Conservation (phyloP, 1,140 invertebrate genomes). For the Lepidurus packardi region DNA sequence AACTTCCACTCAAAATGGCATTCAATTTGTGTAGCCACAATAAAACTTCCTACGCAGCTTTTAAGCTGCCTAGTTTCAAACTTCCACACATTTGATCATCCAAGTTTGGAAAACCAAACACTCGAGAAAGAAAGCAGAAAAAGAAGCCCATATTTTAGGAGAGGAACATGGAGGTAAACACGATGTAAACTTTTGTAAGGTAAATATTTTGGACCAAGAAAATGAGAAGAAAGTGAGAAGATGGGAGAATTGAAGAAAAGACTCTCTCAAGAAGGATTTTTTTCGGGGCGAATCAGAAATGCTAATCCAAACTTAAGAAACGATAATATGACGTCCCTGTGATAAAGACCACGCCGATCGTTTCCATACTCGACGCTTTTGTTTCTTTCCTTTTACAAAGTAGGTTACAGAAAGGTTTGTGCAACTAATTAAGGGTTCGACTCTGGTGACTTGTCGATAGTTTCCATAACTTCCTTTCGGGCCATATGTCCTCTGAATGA, state of each 20-base stretch:
- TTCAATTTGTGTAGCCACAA: too few relatives aligned
- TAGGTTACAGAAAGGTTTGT: background rate
- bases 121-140: background rate
- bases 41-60: too few relatives aligned
- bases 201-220: conserved; percentile 3
- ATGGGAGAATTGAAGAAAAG: background rate
- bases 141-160: background rate
- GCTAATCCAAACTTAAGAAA: background rate
- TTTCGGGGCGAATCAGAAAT: background rate
- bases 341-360: background rate
- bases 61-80: too few relatives aligned
- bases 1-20: too few relatives aligned
- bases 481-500: conserved; percentile 86
- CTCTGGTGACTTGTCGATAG: background rate
- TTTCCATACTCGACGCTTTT: background rate
- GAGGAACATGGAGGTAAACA: background rate
- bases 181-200: background rate
- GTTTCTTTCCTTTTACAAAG: background rate
- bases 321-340: background rate
- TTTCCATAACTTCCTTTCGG: conserved; percentile 52
- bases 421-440: background rate
- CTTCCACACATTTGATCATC: too few relatives aligned
- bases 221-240: background rate
- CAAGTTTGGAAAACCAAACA: too few relatives aligned
- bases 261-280: background rate